Percentiles rank a stretch among this genome's conserved stretches.
Evolutionary conservation across 2,888 invertebrate species (phyloP).

Genomic region (Hipparchia sbordonii): DNA sequence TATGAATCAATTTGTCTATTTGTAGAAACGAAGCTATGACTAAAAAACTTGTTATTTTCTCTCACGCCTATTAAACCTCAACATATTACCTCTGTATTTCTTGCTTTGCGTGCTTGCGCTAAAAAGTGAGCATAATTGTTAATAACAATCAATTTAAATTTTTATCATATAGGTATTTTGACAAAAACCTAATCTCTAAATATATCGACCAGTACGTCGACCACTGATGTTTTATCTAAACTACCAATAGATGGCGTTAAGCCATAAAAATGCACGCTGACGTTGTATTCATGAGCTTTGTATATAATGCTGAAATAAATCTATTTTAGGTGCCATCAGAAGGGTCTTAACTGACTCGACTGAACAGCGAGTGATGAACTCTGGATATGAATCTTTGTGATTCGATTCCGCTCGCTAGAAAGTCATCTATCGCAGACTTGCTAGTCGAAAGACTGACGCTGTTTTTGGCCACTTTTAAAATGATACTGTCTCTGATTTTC

Average conservation of each 20-base stretch:
- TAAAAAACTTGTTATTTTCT: conserved; percentile 2
- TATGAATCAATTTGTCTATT: conserved; percentile 6
- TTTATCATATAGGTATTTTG: not conserved
- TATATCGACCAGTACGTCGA: not conserved
- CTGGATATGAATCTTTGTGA: conserved; percentile 67
- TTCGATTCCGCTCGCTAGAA: conserved; percentile 63
- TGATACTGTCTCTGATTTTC: not conserved
- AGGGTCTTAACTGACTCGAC: conserved; percentile 81
- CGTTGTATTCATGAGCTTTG: conserved; percentile 39
- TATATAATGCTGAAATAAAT: not conserved
- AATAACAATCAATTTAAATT: not conserved
- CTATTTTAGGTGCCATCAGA: conserved; percentile 56
- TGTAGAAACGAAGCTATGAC: conserved; percentile 1
- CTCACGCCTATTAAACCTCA: conserved; percentile 10
- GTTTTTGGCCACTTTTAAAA: conserved; percentile 58
- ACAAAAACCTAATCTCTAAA: not conserved
- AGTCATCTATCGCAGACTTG: conserved; percentile 73
- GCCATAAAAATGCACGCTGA: conserved; percentile 45
- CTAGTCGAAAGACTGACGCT: conserved; percentile 68
- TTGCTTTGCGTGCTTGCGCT: not conserved
- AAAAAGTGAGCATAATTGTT: not conserved
- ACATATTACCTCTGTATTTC: not conserved
- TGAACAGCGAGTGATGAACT: conserved; percentile 69
- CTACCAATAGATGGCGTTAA: conserved; percentile 8
- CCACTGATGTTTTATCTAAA: not conserved